These are phyloP conservation scores for Epistrophella euchroma DNA, from an alignment of 2,888 invertebrate genomes.

Conservation along the genomic window DNA sequence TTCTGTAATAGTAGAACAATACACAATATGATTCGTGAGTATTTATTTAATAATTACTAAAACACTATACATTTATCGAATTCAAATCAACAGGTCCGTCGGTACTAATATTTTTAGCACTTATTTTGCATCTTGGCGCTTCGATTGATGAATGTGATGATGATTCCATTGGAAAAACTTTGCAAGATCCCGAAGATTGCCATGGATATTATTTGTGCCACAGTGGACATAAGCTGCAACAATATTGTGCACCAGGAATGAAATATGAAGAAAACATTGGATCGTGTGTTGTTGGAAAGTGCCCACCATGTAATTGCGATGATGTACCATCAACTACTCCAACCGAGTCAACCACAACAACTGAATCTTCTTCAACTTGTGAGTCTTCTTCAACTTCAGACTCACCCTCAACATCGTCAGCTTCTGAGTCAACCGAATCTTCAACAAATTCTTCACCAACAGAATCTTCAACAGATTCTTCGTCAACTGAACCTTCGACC, in stretches of 20 bases:
- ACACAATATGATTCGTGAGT: constrained; percentile 41
- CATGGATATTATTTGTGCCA: constrained; percentile 68
- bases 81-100: neutral
- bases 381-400: neutral
- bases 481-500: neutral
- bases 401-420: neutral
- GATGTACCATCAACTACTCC: neutral
- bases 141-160: constrained; percentile 36
- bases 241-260: constrained; percentile 68
- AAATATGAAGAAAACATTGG: constrained; percentile 48
- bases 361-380: neutral
- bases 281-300: constrained; percentile 68
- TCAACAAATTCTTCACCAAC: neutral
- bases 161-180: constrained; percentile 21
- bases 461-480: neutral
- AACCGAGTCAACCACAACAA: neutral
- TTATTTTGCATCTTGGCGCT: neutral
- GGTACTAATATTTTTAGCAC: neutral
- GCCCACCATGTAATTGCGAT: constrained; percentile 75
- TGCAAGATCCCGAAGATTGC: constrained; percentile 75
- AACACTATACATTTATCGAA: neutral
- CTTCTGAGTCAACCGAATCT: constrained; percentile 4
- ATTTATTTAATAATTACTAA: no score
- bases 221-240: constrained; percentile 54
- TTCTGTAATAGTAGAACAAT: neutral